Percentiles rank a stretch among this genome's conserved stretches.
Conservation (phyloP, 2,113 vertebrate genomes). For the Anoura caudifer region DNA sequence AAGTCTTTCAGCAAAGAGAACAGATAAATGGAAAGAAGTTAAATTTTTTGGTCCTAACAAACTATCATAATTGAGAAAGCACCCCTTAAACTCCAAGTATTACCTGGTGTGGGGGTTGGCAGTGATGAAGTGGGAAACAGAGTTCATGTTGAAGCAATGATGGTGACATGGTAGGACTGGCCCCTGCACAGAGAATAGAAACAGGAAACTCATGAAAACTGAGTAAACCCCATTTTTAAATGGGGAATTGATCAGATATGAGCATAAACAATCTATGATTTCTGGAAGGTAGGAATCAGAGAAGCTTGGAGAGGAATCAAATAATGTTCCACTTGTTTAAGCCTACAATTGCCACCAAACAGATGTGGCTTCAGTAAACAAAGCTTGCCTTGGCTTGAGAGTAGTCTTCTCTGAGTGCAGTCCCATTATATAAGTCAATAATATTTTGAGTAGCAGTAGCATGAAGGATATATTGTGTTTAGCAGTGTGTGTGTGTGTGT, state of each 20-base stretch:
- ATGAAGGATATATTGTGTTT: background rate
- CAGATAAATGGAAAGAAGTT: background rate
- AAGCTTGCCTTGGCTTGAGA: background rate
- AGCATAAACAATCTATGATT: background rate
- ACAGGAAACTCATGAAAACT: background rate
- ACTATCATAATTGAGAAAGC: background rate
- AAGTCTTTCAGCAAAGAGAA: background rate
- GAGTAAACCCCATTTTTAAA: background rate
- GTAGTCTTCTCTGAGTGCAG: background rate
- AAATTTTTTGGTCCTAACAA: background rate
- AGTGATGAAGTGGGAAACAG: background rate
- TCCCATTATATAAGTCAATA: background rate
- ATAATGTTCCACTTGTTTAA: background rate
- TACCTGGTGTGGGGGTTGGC: too few species aligned
- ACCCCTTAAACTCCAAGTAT: background rate
- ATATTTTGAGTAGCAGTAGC: background rate
- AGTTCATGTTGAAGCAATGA: background rate
- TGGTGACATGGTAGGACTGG: accelerated
- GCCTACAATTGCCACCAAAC: background rate
- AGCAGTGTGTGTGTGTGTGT: background rate
- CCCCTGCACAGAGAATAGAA: background rate
- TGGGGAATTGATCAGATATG: background rate
- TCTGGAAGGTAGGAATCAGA: background rate
- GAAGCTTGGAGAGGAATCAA: background rate
- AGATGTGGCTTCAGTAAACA: background rate